Evolutionary conservation across 2,888 invertebrate species (phyloP), one percentile per base, ranked within the genome.

Genomic region (Euplagia quadripunctaria): DNA sequence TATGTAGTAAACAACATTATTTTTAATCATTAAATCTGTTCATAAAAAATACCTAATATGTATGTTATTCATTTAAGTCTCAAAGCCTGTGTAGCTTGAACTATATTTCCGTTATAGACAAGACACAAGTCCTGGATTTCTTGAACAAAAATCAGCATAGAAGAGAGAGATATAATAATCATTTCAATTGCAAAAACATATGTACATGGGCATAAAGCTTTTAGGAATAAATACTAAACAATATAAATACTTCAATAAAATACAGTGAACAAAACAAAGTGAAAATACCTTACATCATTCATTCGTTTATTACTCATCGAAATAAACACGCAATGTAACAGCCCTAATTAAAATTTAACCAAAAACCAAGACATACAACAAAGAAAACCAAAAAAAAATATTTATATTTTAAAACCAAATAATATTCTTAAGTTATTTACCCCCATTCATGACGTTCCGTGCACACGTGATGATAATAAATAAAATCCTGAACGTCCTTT

Each of bases 361-460:
- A 46, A 63, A 70, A 71, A 58, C 58, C 46, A 43, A 65, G 61
- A 71, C n/a, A 41, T 4, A 41, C 58, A 71, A 71, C 42, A 71
- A 66, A 17, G 31, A 71, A 61, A 71, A 58, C 20, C 66, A 41
- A 49, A 71, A 61, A 49, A 49, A 67, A n/a, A n/a, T n/a, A 63
- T n/a, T 42, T 14, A 68, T 55, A 68, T n/a, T 68, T n/a, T 55
- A 20, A 58, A 14, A 4, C 14, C 58, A 58, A 20, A 69, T 55
- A 52, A 46, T 46, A 46, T 46, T 71, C 52, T 46, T 43, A 8
- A 58, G 14, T 58, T 46, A 73, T 87, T 90, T 79, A 94, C 95
- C 94, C 86, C 93, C 93, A 89, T 94, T 94, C 79, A 86, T 89
- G 52, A 94, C 92, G 83, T 86, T 90, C 77, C 91, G 91, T 66